Evolutionary conservation across 2,888 invertebrate genomes (phyloP).

Genomic region (Mythimna albipuncta): DNA sequence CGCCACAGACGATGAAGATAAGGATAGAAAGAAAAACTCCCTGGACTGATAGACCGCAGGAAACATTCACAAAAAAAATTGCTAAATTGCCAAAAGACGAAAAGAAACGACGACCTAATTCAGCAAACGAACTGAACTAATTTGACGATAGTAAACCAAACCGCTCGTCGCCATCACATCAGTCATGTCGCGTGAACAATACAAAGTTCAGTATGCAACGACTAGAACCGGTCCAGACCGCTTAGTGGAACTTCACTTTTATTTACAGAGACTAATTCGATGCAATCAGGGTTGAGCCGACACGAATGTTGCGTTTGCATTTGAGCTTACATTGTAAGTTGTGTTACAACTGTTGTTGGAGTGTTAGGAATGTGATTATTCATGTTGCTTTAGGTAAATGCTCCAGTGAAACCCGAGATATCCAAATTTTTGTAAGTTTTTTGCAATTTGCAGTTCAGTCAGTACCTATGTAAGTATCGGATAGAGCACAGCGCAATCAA

Average conservation of each 20-base stretch:
- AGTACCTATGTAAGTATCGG: too few relatives aligned
- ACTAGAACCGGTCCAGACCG: slow-evolving; percentile 59
- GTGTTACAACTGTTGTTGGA: slow-evolving; percentile 2
- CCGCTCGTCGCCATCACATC: slow-evolving; percentile 31
- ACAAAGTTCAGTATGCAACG: slow-evolving; percentile 59
- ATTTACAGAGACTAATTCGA: slow-evolving; percentile 63
- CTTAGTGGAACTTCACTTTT: slow-evolving; percentile 64
- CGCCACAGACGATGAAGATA: too few relatives aligned
- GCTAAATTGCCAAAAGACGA: background rate
- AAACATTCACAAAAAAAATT: background rate
- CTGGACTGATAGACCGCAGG: background rate
- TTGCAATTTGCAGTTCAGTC: too few relatives aligned
- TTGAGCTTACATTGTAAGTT: slow-evolving; percentile 12
- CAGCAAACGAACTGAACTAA: slow-evolving; percentile 8
- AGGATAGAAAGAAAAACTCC: too few relatives aligned
- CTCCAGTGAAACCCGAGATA: too few relatives aligned
- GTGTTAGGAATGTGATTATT: background rate
- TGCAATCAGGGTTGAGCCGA: slow-evolving; percentile 62
- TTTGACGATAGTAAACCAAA: slow-evolving; percentile 28
- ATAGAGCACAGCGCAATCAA: too few relatives aligned
- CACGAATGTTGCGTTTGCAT: background rate
- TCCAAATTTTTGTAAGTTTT: too few relatives aligned
- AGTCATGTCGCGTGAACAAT: slow-evolving; percentile 55
- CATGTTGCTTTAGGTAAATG: background rate
- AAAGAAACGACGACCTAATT: slow-evolving; percentile 23